Evolutionary conservation across 2,888 invertebrate genomes (phyloP), one percentile per base, ranked within the genome.

Genomic region (Agrochola lychnidis): DNA sequence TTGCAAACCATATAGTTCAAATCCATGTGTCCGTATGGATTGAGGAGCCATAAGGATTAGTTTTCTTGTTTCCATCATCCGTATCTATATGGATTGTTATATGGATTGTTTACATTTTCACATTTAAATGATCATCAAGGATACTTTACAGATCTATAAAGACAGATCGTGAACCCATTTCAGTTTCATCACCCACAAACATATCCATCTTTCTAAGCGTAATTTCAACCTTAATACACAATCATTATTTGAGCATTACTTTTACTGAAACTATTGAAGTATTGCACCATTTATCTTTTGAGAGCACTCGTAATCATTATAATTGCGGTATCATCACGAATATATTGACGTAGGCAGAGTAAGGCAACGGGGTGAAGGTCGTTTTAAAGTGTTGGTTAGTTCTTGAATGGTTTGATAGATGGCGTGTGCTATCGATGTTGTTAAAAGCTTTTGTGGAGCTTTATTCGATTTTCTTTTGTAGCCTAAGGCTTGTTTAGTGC

Each of bases 311-410:
- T 81, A 84, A 82, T 84, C 64, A 74, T 64, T 79, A 76, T 79
- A 57, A 84, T 78, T 86, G 80, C 82, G 67, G 82, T 87, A 82
- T 84, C 68, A 81, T 79, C 88, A 73, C 79, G 76, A 62, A n/a
- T 67, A 59, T 59, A 81, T 61, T 68, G 64, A 86, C 77, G 83
- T 81, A 73, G 79, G 78, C 62, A 83, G 76, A 70, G 73, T 59
- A 81, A 70, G 62, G n/a, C 71, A 87, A 72, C 63, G 81, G 66
- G 83, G 86, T 83, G 81, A 88, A 88, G 86, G 88, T 83, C 81
- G 42, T 42, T 22, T 9, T 22, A 16, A 42, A 75, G 69, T 70
- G 42, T 9, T 57, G 19, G 9, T 57, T 77, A 66, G 71, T 83
- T 83, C 57, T 1, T 57, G 2, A 51, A 48, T 62, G 4, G 64